Evolutionary conservation across 2,113 vertebrate genomes (phyloP), one percentile per base, ranked within the genome.

Genomic region (Phoxinus phoxinus): DNA sequence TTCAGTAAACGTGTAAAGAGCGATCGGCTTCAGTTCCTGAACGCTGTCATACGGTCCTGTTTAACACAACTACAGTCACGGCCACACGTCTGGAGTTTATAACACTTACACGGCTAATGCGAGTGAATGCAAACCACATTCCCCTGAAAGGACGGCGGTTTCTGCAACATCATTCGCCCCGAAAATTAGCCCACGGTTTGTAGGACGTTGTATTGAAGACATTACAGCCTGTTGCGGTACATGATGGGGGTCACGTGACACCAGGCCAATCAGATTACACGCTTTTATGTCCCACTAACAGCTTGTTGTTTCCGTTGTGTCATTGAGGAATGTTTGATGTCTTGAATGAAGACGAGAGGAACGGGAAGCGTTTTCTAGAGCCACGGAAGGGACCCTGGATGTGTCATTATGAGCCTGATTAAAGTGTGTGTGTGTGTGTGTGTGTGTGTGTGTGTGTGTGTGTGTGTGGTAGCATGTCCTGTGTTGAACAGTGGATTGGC

Each of bases 241-340:
- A 73, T 46, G 71, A 73, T 73, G 41, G 41, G 71, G 41, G 23
- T 73, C 21, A 2, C 15, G 41, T 25, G 23, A 73, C 6, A 73
- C 41, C 0, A 1, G 12, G 41, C 71, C 71, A 73, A 85, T 89
- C 88, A 59, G 30, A 37, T 61, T 41, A n/a, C 76, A 79, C 85
- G 74, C 65, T 59, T 79, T 79, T 59, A 77, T 79, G 53, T 58
- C 76, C 53, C 53, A n/a, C 30, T 79, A 79, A 79, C 12, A 59
- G 76, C 32, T 46, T 46, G 71, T 41, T 78, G 53, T 59, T 76
- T 76, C 46, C 74, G 35, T 76, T 32, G 74, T 56, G 19, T 32
- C 75, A 35, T 56, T 59, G 76, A 25, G 53, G 32, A 78, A 59
- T 59, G 59, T 23, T 25, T n/a, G 2, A 46, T 23, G 67, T 37